phyloP scores from a whole-genome alignment of 2,797 vertebrate genomes.

The Dipus sagitta region DNA sequence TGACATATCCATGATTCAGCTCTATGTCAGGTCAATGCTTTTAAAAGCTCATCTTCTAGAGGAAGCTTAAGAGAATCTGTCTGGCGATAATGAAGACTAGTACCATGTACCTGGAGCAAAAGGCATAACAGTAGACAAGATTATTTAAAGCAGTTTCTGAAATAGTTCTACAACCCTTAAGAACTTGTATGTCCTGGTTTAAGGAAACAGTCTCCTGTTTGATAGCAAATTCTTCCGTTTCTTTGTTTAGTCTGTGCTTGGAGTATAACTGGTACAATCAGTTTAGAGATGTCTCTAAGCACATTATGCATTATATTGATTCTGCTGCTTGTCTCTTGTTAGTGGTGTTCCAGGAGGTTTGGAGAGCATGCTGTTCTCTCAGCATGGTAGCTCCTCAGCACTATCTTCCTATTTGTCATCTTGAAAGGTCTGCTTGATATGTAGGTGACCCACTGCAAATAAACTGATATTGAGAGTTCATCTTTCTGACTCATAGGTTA shows the following conservation, averaged over 20 bases:
- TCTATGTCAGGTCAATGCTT: constrained; percentile 58
- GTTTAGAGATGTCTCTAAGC: constrained; percentile 51
- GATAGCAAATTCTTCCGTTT: constrained; percentile 5
- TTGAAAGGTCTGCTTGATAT: constrained; percentile 62
- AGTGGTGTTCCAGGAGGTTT: constrained; percentile 35
- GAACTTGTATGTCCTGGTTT: background rate
- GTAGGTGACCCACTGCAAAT: constrained; percentile 41
- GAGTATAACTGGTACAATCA: background rate
- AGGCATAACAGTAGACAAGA: background rate
- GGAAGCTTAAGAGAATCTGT: constrained; percentile 25
- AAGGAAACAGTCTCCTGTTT: background rate
- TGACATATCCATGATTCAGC: constrained; percentile 57
- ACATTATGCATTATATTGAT: constrained; percentile 6
- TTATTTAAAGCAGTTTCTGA: constrained; percentile 23
- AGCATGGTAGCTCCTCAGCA: constrained; percentile 21
- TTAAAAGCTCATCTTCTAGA: constrained; percentile 66
- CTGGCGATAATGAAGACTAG: background rate
- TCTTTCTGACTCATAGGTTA: constrained; percentile 61
- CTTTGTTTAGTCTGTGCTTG: background rate
- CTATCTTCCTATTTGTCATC: constrained; percentile 61
- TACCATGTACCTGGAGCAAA: constrained; percentile 21
- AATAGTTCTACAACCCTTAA: background rate
- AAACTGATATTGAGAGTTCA: constrained; percentile 65
- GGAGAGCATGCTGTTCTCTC: constrained; percentile 37
- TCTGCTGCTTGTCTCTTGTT: constrained; percentile 33